Conservation (phyloP, 1,140 invertebrate genomes). For the Cydia pomonella region DNA sequence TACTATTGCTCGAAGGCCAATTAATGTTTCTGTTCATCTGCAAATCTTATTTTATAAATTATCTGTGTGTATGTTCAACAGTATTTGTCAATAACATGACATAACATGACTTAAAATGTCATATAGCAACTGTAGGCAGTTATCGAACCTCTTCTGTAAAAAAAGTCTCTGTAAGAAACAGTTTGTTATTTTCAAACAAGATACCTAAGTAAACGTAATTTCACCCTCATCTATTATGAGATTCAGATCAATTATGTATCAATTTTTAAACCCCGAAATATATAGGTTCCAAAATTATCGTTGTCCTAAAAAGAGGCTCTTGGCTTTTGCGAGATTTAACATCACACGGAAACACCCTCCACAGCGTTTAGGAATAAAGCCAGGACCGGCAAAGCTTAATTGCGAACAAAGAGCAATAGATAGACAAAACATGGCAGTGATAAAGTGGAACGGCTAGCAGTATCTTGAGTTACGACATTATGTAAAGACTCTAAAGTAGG, state of each 20-base stretch:
- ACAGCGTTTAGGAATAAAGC: not conserved
- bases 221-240: no score
- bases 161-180: no score
- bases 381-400: constrained; percentile 28
- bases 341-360: not conserved
- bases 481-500: no score
- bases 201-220: no score
- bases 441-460: not conserved
- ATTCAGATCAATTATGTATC: no score
- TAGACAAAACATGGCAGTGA: constrained; percentile 51
- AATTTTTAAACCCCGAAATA: no score
- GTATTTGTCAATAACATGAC: constrained; percentile 2
- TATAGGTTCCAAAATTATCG: no score
- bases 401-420: constrained; percentile 64
- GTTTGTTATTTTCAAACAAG: no score
- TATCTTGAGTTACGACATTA: not conserved
- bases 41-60: not conserved
- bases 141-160: not conserved
- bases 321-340: not conserved
- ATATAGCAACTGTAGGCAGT: no score
- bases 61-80: not conserved
- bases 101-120: not conserved
- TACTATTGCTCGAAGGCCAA: constrained; percentile 1
- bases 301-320: no score
- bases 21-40: constrained; percentile 11